Evolutionary conservation across 1,140 invertebrate species (phyloP), one percentile per base, ranked within the genome.

Genomic region (Stegodyphus dumicola): DNA sequence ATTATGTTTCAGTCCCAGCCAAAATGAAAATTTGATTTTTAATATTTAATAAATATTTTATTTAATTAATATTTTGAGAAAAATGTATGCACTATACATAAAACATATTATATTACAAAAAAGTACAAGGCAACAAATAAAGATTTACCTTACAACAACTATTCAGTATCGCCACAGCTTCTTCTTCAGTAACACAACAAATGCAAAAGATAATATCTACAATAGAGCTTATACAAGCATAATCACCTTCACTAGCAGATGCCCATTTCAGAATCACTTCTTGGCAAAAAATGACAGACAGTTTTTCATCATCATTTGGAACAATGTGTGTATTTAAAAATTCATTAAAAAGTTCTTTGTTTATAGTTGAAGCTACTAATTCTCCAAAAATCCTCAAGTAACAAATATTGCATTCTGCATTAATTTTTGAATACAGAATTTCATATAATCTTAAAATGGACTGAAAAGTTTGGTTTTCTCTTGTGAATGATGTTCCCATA

Each of bases 91-190:
- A 15, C 9, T 33, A 60, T 10, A 15, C 56, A 60, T 60, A 10
- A 60, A 60, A 60, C 1, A 10, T 15, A 60, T 60, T 2, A 51
- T 33, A 49, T 33, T 49, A 71, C 51, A 15, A 49, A 10, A 71
- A 49, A 51, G 10, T 51, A 49, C 18, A 71, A 51, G 49, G 49
- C 48, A 71, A 11, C 13, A 75, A 56, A 10, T 7, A 75, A 17
- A 54, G 10, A 33, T 54, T 71, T 77, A 85, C 81, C 60, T 76
- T 10, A 13, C 18, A 77, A n/a, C 75, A 77, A 13, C 15, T 18
- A 51, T 78, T 33, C 49, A 77, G 54, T 73, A 86, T 66, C 11
- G 18, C 7, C 48, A 33, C 33, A 6, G 67, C 53, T 65, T 77
- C 76, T 5, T 73, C 67, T 7, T 64, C 74, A 73, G 66, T 9